Percentiles rank a stretch among this genome's conserved stretches.
Conservation (phyloP, 2,113 vertebrate species). For the Paramisgurnus dabryanus region DNA sequence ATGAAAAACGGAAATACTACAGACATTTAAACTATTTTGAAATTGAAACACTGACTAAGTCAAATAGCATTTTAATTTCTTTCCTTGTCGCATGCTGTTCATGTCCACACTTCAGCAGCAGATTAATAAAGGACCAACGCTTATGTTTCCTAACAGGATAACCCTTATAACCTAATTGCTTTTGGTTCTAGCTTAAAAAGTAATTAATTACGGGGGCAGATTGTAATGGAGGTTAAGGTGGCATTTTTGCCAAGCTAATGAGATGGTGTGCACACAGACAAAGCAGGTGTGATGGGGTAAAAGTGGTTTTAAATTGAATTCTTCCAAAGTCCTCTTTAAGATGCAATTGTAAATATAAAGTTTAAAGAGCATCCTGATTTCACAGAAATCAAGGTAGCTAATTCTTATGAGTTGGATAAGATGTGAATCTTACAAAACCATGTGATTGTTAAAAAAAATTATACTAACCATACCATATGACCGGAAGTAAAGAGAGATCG, state of each 20-base stretch:
- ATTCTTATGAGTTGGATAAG: too few species aligned
- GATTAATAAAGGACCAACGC: conserved; percentile 69
- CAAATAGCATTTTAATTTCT: conserved; percentile 72
- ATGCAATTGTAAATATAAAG: conserved; percentile 50
- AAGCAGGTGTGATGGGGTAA: conserved; percentile 74
- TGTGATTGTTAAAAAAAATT: too few species aligned
- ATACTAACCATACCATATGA: too few species aligned
- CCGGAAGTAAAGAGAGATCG: too few species aligned
- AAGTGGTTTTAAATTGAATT: conserved; percentile 64
- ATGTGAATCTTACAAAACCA: too few species aligned
- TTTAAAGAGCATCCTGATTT: conserved; percentile 42
- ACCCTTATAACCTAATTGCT: conserved; percentile 77
- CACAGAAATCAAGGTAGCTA: too few species aligned
- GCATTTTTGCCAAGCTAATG: conserved; percentile 76
- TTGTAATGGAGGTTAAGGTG: conserved; percentile 76
- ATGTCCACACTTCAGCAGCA: conserved; percentile 71
- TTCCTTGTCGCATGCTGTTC: conserved; percentile 69
- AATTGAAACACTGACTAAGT: conserved; percentile 62
- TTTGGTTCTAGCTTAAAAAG: conserved; percentile 79
- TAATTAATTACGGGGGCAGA: conserved; percentile 77
- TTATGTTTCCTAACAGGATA: conserved; percentile 72
- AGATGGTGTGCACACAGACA: conserved; percentile 62
- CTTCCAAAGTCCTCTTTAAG: conserved; percentile 61
- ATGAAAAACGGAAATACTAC: neutral
- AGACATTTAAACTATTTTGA: neutral